Evolutionary conservation across 2,797 vertebrate species (phyloP).

Genomic region (Hippocampus kuda): DNA sequence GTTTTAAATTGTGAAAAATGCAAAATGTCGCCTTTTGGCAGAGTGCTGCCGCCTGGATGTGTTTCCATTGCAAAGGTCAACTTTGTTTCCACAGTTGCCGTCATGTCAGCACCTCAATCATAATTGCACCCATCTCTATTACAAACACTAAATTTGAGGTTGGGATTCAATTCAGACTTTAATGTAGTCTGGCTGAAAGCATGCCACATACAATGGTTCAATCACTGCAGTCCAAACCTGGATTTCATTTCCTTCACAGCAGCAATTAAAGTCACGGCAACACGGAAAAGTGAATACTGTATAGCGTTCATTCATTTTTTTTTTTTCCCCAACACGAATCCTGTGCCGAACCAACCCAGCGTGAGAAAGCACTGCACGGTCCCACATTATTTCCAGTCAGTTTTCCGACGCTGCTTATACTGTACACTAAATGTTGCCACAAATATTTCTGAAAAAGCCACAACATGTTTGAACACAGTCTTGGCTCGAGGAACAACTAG

Average conservation of each 20-base stretch:
- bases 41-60: background rate
- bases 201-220: conserved; percentile 9
- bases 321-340: background rate
- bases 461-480: conserved; percentile 33
- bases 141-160: background rate
- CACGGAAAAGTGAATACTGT: background rate
- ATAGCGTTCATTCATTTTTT: background rate
- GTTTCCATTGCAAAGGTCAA: background rate
- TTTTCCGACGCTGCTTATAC: conserved; percentile 10
- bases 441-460: conserved; percentile 33
- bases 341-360: background rate
- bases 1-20: background rate
- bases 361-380: conserved; percentile 20
- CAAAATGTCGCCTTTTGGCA: background rate
- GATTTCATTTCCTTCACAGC: background rate
- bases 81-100: background rate
- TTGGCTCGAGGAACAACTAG: conserved; percentile 36
- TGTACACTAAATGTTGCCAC: conserved; percentile 26
- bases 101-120: background rate
- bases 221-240: conserved; percentile 28
- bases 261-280: background rate
- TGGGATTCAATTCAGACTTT: background rate
- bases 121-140: background rate
- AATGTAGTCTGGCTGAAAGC: background rate
- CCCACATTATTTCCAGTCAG: conserved; percentile 24